Evolutionary conservation across 2,888 invertebrate genomes (phyloP).

Genomic region (Junonia oenone): DNA sequence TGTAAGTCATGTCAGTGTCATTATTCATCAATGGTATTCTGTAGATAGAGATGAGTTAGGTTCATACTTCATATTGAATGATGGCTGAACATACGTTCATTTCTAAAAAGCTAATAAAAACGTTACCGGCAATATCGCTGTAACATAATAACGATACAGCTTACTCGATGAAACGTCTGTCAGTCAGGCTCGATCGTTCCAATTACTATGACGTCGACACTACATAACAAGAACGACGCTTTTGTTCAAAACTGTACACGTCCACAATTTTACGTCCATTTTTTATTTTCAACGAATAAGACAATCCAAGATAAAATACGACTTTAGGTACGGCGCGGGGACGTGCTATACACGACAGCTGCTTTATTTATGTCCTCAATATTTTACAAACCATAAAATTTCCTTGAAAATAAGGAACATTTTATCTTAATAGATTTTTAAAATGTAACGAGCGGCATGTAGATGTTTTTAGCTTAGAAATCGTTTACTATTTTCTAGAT

Average conservation of each 20-base stretch:
- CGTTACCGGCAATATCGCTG: slow-evolving; percentile 10
- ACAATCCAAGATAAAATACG: slow-evolving; percentile 72
- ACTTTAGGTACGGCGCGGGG: slow-evolving; percentile 55
- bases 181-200: slow-evolving; percentile 31
- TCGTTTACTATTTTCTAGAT: neutral
- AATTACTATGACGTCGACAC: slow-evolving; percentile 33
- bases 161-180: slow-evolving; percentile 31
- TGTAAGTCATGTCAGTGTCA: too few relatives aligned
- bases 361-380: slow-evolving; percentile 74
- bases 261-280: slow-evolving; percentile 57
- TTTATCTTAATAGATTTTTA: slow-evolving; percentile 70
- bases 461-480: neutral
- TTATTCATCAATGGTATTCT: too few relatives aligned
- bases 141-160: slow-evolving; percentile 14
- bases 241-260: slow-evolving; percentile 45
- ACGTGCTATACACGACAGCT: slow-evolving; percentile 74
- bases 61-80: too few relatives aligned
- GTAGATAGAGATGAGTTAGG: too few relatives aligned
- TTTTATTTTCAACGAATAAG: slow-evolving; percentile 64
- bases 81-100: slow-evolving; percentile 2
- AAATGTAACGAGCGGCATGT: slow-evolving; percentile 22
- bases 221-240: slow-evolving; percentile 32
- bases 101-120: slow-evolving; percentile 19
- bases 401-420: slow-evolving; percentile 68
- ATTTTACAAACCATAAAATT: slow-evolving; percentile 78